Evolutionary conservation across 2,113 vertebrate species (phyloP), one percentile per base, ranked within the genome.

Genomic region (Rhinolophus sinicus): DNA sequence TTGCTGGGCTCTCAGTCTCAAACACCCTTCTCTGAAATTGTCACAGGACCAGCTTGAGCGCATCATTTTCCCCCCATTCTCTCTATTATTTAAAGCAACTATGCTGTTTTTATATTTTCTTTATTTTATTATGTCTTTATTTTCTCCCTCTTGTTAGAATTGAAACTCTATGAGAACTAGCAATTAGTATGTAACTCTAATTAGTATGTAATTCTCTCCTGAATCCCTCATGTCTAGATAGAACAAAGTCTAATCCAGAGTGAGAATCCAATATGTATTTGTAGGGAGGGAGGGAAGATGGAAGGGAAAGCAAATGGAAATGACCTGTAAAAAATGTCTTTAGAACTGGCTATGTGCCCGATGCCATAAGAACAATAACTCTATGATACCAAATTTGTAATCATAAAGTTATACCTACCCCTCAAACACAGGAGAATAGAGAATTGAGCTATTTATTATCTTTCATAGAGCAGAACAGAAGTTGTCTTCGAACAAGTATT

Each of bases 381-480:
- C 35, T 38, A 14, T n/a, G 33, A 73, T 60, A 60, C 73, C n/a
- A 88, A 93, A 85, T 38, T 91, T 88, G 13, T 73, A 75, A 73
- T 88, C 21, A 58, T 22, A 60, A 78, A 95, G 38, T n/a, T 72
- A 88, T 1, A 69, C 4, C 4, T 54, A 82, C 18, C 11, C 76
- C 96, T 82, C 65, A 81, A 56, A 93, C 38, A 52, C 26, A 81
- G 22, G 2, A 58, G 33, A 81, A 82, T 18, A 84, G 33, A 77
- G 67, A 56, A 65, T 40, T 75, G 40, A 83, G 24, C 16, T 77
- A 88, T 75, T 95, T 88, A 33, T 64, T 93, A 73, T 73, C 60
- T 93, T 91, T 91, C 47, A 95, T 28, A 69, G 52, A 90, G 81
- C 5, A 80, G 70, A 93, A 73, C 30, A 81, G 62, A 90, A 93